phyloP scores from a whole-genome alignment of 1,140 invertebrate species.

The Bombus haemorrhoidalis region DNA sequence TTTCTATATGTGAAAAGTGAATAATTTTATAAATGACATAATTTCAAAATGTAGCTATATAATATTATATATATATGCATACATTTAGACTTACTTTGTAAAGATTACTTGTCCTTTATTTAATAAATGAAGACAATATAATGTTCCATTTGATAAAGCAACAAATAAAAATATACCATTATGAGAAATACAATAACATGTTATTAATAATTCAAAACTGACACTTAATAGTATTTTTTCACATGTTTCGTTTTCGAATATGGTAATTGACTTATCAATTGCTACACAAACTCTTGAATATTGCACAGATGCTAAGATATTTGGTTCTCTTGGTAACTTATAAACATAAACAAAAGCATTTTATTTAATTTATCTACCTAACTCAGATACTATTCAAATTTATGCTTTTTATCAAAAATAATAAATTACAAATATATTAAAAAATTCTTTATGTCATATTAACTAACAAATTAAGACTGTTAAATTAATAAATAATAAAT shows the following conservation, averaged over 20 bases:
- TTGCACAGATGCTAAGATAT: constrained; percentile 68
- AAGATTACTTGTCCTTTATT: constrained; percentile 67
- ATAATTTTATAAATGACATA: background rate
- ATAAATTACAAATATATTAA: background rate
- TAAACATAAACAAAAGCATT: constrained; percentile 22
- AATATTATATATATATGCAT: constrained; percentile 14
- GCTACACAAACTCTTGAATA: constrained; percentile 71
- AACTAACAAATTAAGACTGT: background rate
- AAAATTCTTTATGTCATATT: background rate
- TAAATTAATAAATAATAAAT: background rate
- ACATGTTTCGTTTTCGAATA: constrained; percentile 75
- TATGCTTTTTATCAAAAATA: background rate
- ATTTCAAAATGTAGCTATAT: constrained; percentile 7
- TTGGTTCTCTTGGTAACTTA: constrained; percentile 65
- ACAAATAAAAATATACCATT: constrained; percentile 70
- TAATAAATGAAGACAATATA: constrained; percentile 72
- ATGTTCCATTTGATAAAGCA: constrained; percentile 57
- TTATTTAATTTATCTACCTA: background rate
- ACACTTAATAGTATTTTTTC: constrained; percentile 66
- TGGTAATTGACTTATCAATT: constrained; percentile 75
- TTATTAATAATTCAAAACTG: constrained; percentile 70
- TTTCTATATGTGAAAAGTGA: constrained; percentile 43
- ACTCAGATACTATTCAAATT: background rate
- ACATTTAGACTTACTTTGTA: constrained; percentile 49
- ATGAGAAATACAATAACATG: constrained; percentile 69